Evolutionary conservation across 2,797 vertebrate genomes (phyloP), one percentile per base, ranked within the genome.

Genomic region (Muraenolepis orangiensis): DNA sequence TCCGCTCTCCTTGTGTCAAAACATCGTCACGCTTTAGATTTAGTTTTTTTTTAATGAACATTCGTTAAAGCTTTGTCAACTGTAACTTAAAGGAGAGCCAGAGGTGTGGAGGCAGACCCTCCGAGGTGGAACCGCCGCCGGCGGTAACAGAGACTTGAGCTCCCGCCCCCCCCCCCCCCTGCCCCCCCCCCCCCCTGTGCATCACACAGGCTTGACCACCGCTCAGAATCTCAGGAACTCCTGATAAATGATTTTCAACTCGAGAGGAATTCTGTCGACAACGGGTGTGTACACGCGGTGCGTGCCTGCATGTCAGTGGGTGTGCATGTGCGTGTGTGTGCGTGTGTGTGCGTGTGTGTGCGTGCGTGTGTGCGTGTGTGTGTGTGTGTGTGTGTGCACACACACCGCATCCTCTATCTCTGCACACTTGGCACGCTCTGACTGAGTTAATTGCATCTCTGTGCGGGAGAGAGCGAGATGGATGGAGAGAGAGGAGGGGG

Each of bases 371-470:
- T 36, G 32, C 38, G n/a, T 76, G 76, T 76, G 71, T 71, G 72
- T 75, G 79, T 72, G 72, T 70, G 90, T 88, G 86, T 90, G 90
- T 85, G 90, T 80, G 88, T 90, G 90, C 88, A 88, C 82, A 83
- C 93, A 91, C 91, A 91, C 91, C 85, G 88, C 91, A 90, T 88
- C 78, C 91, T 92, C 89, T 89, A 89, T 92, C 92, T 93, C 93
- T 88, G 89, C 88, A 90, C 91, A 93, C 92, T 93, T 94, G 93
- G 93, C 93, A 93, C 90, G 85, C 90, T 93, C 91, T 82, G 90
- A 91, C 92, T 85, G 86, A 93, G 94, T 94, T 94, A 94, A 94
- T 94, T 94, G 93, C 93, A 91, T 94, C 92, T 93, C 91, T 83
- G 92, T 81, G 81, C 93, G 93, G 88, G 90, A 92, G 89, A 90